Evolutionary conservation across 2,888 invertebrate species (phyloP).

Genomic region (Steromphala cineraria): DNA sequence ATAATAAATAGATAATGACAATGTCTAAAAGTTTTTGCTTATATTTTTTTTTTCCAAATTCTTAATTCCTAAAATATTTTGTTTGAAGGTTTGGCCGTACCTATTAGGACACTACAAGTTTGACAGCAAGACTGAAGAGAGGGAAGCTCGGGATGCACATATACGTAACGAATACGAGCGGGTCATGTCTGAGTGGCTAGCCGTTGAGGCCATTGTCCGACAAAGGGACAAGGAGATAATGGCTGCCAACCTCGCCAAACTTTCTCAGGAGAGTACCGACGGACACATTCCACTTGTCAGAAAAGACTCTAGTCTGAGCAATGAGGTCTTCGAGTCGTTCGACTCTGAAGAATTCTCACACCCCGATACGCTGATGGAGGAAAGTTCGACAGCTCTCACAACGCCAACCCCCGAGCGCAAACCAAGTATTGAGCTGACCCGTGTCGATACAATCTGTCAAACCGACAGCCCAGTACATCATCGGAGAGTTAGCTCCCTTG

Average conservation of each 20-base stretch:
- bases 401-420: constrained; percentile 67
- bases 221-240: constrained; percentile 79
- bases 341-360: constrained; percentile 71
- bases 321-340: constrained; percentile 76
- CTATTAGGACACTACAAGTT: constrained; percentile 89
- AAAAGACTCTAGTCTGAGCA: constrained; percentile 76
- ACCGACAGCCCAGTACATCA: constrained; percentile 37
- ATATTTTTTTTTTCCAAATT: not conserved
- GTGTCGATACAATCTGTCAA: constrained; percentile 50
- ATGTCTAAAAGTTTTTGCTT: no score
- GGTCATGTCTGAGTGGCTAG: constrained; percentile 95
- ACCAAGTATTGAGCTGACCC: constrained; percentile 59
- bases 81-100: constrained; percentile 87
- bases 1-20: no score
- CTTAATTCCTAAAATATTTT: not conserved
- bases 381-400: constrained; percentile 66
- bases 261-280: constrained; percentile 82
- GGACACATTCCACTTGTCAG: constrained; percentile 71
- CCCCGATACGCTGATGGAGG: constrained; percentile 67
- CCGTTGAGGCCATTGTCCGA: constrained; percentile 91
- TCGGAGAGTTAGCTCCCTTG: constrained; percentile 33
- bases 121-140: constrained; percentile 78
- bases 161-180: constrained; percentile 88
- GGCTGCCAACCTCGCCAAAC: constrained; percentile 88
- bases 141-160: constrained; percentile 62